Conservation (phyloP, 2,888 invertebrate genomes). For the Spilosoma lubricipeda region DNA sequence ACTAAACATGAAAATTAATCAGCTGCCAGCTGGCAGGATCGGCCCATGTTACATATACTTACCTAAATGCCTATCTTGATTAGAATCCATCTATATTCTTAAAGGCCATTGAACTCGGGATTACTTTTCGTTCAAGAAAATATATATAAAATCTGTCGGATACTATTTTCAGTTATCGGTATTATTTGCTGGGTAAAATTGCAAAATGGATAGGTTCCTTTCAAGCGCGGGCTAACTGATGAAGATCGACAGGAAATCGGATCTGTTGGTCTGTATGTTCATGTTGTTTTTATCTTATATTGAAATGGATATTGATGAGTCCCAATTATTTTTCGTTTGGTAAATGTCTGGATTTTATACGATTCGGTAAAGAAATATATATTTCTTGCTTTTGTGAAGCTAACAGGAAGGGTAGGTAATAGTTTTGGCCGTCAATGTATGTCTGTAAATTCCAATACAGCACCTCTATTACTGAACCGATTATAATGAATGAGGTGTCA, state of each 20-base stretch:
- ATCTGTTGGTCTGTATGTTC: constrained; percentile 7
- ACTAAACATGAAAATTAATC: constrained; percentile 9
- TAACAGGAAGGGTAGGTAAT: too few species aligned
- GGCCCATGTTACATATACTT: constrained; percentile 7
- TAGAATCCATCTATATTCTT: constrained; percentile 18
- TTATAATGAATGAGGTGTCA: too few species aligned
- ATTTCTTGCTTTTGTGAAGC: too few species aligned
- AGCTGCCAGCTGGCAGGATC: neutral
- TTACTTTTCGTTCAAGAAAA: constrained; percentile 17
- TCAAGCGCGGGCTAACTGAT: constrained; percentile 32
- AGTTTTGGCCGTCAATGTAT: too few species aligned
- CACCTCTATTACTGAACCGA: too few species aligned
- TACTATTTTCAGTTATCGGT: constrained; percentile 21
- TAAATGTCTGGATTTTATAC: neutral
- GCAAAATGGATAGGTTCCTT: constrained; percentile 22
- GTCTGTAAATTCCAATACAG: too few species aligned
- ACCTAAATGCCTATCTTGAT: constrained; percentile 16
- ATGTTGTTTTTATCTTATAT: constrained; percentile 12
- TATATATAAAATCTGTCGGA: constrained; percentile 5
- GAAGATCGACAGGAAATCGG: constrained; percentile 26
- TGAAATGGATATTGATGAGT: neutral
- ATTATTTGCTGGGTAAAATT: constrained; percentile 19
- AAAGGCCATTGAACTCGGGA: constrained; percentile 13
- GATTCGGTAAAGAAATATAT: too few species aligned
- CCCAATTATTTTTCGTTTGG: neutral